Evolutionary conservation across 1,140 invertebrate genomes (phyloP), one percentile per base, ranked within the genome.

Genomic region (Lamellibrachia luymesi): DNA sequence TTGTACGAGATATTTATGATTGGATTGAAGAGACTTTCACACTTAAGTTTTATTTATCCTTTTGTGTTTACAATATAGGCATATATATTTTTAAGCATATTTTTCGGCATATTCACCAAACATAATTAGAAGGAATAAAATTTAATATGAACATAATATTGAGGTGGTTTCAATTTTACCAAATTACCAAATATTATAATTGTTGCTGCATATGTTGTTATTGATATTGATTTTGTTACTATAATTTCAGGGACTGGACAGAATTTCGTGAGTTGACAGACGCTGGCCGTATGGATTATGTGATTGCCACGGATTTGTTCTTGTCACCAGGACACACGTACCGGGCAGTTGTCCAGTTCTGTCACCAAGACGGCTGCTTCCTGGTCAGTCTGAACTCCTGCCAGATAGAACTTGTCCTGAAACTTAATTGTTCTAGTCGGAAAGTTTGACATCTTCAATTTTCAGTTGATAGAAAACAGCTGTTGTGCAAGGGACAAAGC

Each of bases 311-410:
- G 2, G 64, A 80, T 80, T 2, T 80, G 2, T 80, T 80, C 64
- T 22, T 80, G 64, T 80, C 64, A 80, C 64, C 64, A 22, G 64
- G 64, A 22, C 64, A 17, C 64, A 0, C 1, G 64, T 80, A 80
- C 64, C 64, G 38, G 38, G 38, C 38, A 38, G 38, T 38, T 38
- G 38, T 38, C 38, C 38, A 91, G 51, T 51, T 51, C 49, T 91
- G 91, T 51, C 91, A 91, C 91, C 49, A 50, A 4, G 91, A 91
- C 22, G 91, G 91, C 13, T 91, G 91, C 22, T 91, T 91, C 91
- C 91, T 91, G 91, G 91, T 91, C 64, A 80, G 64, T 80, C 8
- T 10, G 38, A 38, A 38, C 38, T 38, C 38, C 38, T 38, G 38
- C 38, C 38, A 38, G 38, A 38, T 38, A 80, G 25, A 80, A 22